Conservation (phyloP, 1,140 invertebrate species). For the Glossosoma conforme region DNA sequence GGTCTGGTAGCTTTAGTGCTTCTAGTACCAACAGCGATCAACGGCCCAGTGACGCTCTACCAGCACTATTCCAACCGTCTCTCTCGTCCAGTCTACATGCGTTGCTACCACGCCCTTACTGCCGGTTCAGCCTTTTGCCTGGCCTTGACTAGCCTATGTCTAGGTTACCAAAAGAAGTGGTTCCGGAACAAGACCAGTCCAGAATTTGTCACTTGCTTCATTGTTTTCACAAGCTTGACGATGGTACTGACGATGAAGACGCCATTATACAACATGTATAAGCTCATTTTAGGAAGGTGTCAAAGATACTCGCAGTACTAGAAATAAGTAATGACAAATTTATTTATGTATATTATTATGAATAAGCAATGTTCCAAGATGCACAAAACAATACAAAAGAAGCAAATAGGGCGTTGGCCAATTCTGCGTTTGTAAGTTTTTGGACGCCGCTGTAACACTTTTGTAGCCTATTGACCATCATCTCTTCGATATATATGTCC, state of each 20-base stretch:
- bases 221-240: conserved; percentile 19
- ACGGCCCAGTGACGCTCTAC: conserved; percentile 19
- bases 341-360: too few relatives aligned
- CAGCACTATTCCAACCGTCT: conserved; percentile 1
- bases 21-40: conserved; percentile 5
- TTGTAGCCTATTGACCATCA: too few relatives aligned
- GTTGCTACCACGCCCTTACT: conserved; percentile 19
- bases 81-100: conserved; percentile 15
- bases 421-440: too few relatives aligned
- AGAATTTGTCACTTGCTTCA: conserved; percentile 14
- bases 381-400: too few relatives aligned
- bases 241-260: conserved; percentile 18
- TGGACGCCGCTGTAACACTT: too few relatives aligned
- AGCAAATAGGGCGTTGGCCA: too few relatives aligned
- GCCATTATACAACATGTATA: conserved; percentile 17
- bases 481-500: too few relatives aligned
- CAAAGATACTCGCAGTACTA: background rate
- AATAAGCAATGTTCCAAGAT: too few relatives aligned
- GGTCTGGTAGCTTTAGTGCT: conserved; percentile 20
- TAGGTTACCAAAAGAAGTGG: conserved; percentile 22
- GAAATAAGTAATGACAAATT: too few relatives aligned
- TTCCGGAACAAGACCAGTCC: conserved; percentile 9
- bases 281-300: conserved; percentile 6
- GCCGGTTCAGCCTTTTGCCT: conserved; percentile 10
- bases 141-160: conserved; percentile 12